phyloP scores from a whole-genome alignment of 2,113 vertebrate genomes.

The Myotis lucifugus region DNA sequence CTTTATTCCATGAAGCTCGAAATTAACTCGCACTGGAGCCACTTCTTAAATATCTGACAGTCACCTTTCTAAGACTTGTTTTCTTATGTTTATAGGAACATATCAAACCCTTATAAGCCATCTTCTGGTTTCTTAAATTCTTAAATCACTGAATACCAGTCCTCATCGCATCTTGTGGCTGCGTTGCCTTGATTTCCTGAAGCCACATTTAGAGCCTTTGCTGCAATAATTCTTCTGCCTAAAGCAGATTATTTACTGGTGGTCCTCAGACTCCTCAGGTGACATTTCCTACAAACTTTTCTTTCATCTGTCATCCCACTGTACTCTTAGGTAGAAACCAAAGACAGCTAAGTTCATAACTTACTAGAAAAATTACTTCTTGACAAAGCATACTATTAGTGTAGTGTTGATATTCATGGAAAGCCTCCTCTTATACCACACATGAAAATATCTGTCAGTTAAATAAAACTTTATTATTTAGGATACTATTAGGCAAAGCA shows the following conservation, averaged over 20 bases:
- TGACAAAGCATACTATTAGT: neutral
- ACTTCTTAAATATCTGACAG: neutral
- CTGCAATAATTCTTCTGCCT: neutral
- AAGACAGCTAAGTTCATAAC: neutral
- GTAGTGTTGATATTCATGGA: neutral
- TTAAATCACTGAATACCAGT: neutral
- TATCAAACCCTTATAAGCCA: neutral
- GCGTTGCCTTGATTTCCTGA: neutral
- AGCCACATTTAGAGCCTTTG: neutral
- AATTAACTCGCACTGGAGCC: neutral
- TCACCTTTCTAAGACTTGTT: neutral
- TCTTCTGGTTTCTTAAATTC: neutral
- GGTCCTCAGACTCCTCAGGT: neutral
- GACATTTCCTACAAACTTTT: neutral
- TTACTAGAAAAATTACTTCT: neutral
- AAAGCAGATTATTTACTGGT: neutral
- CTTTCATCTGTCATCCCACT: neutral
- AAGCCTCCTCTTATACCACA: neutral
- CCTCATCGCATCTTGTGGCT: too few species aligned
- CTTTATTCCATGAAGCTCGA: too few species aligned
- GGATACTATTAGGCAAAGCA: neutral
- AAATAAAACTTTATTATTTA: neutral
- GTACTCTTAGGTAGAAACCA: neutral
- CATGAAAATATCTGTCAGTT: neutral
- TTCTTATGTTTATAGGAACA: neutral